Base-by-base conservation (phyloP, 2,113 vertebrate genomes). In the Bombycilla garrulus region DNA sequence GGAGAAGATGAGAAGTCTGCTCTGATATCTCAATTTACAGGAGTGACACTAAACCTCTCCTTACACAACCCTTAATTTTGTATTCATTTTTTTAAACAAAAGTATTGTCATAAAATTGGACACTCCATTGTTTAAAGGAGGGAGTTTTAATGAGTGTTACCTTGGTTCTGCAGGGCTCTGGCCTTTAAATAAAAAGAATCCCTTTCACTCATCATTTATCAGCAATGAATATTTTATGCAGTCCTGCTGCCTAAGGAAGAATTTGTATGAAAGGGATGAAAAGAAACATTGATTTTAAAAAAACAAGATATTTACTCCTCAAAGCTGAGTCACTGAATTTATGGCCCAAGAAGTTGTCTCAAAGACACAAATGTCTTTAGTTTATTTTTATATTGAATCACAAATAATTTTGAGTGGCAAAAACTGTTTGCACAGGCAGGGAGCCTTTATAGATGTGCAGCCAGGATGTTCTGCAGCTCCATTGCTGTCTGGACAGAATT, bases 221-320 rank as follows among this genome's bases (percentile, higher is more conserved):
- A 93, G 72, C 77, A 81, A 47, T 90, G 93, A 79, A 88, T 96
- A 81, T 92, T 96, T 93, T 97, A 95, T 87, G 83, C 50, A 67
- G 88, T 92, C 77, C 92, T 91, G 77, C 81, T 95, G 91, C 84
- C 93, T 95, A 78, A 97, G 86, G 97, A 96, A 74, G 92, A 73
- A 94, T 95, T 95, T 82, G 25, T 56, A 33, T 72, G 45, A 90
- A 38, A 23, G 13, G 5, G 18, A 56, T 95, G 90, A 95, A 96
- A 96, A 57, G 25, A 93, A 96, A 87, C 61, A 78, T 95, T 96
- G 86, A 90, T 96, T 91, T 93, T 70, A 89, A 97, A 50, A 33
- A 95, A 78, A 15, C 80, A 95, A 97, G 89, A 29, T 96, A 97
- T 88, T 96, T 96, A 93, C 73, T 95, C 58, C 94, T 97, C 82